Percentiles rank a stretch among this genome's conserved stretches.
phyloP scores from a whole-genome alignment of 2,113 vertebrate genomes.

The Scortum barcoo region DNA sequence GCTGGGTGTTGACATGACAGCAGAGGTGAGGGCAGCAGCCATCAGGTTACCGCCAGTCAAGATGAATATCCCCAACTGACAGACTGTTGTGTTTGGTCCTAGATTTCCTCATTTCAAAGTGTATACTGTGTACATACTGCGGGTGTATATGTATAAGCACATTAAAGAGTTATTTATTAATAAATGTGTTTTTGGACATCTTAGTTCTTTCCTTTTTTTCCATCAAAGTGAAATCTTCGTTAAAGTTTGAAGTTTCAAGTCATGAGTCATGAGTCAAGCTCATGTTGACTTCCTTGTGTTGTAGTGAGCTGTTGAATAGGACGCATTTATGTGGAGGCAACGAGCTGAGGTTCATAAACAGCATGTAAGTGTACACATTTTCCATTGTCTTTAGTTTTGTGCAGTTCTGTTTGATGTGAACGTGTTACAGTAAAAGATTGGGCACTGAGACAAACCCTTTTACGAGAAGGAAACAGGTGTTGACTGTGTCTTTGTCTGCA shows the following conservation, averaged over 20 bases:
- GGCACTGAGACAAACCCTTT: neutral
- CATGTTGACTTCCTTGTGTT: neutral
- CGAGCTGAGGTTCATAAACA: neutral
- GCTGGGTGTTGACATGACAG: slow-evolving; percentile 91
- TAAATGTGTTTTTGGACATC: slow-evolving; percentile 15
- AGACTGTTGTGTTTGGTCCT: neutral
- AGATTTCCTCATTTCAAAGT: neutral
- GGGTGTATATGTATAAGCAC: neutral
- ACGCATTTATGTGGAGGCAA: neutral
- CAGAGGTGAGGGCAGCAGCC: slow-evolving; percentile 88
- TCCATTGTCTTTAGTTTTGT: neutral
- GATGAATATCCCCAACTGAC: slow-evolving; percentile 78
- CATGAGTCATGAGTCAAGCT: neutral
- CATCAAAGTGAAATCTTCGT: neutral
- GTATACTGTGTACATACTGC: neutral
- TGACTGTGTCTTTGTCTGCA: neutral
- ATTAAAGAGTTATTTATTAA: slow-evolving; percentile 43
- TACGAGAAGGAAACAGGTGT: neutral
- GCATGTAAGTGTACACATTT: neutral
- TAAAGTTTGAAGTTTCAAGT: neutral
- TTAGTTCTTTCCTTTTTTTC: slow-evolving; percentile 10
- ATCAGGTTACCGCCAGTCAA: slow-evolving; percentile 88
- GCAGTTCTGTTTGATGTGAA: neutral
- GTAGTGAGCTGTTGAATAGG: neutral
- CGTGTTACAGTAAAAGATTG: neutral